Evolutionary conservation across 2,888 invertebrate genomes (phyloP).

Genomic region (Hirtodrosophila histrioides): DNA sequence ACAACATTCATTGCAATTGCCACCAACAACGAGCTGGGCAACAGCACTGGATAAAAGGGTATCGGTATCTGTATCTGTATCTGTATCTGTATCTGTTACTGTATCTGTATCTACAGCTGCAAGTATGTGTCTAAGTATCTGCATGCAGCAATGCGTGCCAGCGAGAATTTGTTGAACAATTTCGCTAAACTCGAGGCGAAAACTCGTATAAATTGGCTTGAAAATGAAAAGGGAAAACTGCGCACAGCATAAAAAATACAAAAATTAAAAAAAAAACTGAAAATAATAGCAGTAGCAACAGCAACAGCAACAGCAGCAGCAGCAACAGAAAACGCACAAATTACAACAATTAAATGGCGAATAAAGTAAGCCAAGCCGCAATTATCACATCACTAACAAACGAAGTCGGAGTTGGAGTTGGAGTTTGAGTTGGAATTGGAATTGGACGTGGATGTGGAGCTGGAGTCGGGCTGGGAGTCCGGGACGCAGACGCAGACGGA

Average conservation of each 20-base stretch:
- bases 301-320: constrained; percentile 10
- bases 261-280: not conserved
- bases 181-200: constrained; percentile 66
- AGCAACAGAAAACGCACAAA: constrained; percentile 63
- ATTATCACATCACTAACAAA: constrained; percentile 73
- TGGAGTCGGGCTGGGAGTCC: constrained; percentile 7
- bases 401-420: constrained; percentile 21
- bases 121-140: constrained; percentile 39
- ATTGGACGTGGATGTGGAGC: constrained; percentile 6
- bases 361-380: constrained; percentile 77
- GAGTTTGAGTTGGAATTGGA: constrained; percentile 18
- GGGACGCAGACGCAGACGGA: constrained; percentile 11
- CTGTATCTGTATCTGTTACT: constrained; percentile 2
- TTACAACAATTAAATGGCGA: constrained; percentile 79
- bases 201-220: constrained; percentile 65
- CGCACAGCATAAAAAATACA: constrained; percentile 11
- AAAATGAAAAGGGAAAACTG: constrained; percentile 73
- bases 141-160: constrained; percentile 76
- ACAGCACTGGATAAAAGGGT: constrained; percentile 50
- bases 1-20: constrained; percentile 77
- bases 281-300: constrained; percentile 40
- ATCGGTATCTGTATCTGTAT: constrained; percentile 13
- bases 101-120: not conserved
- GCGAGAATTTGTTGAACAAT: constrained; percentile 77
- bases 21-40: constrained; percentile 40